A percentile compares a stretch with the other conserved stretches of the same genome.
These are phyloP conservation scores for Acanthosepion esculentum DNA, from an alignment of 2,888 invertebrate genomes.

Conservation along the genomic window DNA sequence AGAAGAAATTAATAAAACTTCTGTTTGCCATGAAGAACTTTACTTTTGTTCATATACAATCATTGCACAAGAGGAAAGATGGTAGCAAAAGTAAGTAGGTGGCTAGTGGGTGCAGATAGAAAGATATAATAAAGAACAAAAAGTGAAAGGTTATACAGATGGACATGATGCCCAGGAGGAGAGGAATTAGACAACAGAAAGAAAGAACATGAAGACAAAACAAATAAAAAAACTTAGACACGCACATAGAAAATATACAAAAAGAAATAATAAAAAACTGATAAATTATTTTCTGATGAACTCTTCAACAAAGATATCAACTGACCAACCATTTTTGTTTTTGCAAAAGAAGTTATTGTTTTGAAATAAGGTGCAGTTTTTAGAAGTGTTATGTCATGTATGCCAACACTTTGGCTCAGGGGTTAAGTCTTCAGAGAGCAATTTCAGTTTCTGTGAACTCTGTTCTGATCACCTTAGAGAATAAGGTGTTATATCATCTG, in stretches of 20 bases:
- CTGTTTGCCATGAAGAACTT: no score
- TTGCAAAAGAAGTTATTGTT: background rate
- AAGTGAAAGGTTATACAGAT: no score
- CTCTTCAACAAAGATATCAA: background rate
- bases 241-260: background rate
- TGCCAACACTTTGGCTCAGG: background rate
- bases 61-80: no score
- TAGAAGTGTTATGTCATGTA: background rate
- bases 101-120: no score
- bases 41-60: no score
- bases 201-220: no score
- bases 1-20: no score
- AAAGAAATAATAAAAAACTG: background rate
- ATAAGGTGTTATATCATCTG: background rate
- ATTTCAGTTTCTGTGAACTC: background rate
- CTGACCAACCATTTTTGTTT: background rate
- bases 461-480: slow-evolving; percentile 2
- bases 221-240: no score
- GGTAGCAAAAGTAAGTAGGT: no score
- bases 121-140: no score
- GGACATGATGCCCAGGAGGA: no score
- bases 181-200: no score
- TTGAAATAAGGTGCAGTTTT: background rate
- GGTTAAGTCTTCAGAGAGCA: background rate
- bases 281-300: background rate